A percentile compares a stretch with the other conserved stretches of the same genome.
Evolutionary conservation across 2,888 invertebrate species (phyloP).

Genomic region (Poecilus cupreus): DNA sequence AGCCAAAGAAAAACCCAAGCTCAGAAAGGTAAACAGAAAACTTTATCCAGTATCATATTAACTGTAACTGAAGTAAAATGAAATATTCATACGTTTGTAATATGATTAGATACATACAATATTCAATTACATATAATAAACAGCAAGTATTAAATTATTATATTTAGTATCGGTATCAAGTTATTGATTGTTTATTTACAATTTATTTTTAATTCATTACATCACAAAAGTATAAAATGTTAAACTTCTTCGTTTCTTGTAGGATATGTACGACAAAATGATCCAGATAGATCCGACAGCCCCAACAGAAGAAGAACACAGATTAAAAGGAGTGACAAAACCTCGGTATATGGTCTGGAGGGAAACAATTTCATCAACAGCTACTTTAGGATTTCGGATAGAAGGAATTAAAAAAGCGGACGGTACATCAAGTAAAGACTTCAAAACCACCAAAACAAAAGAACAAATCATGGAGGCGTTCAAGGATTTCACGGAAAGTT

Average conservation of each 20-base stretch:
- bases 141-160: background rate
- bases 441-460: slow-evolving; percentile 92
- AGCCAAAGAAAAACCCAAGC: slow-evolving; percentile 94
- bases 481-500: slow-evolving; percentile 86
- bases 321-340: slow-evolving; percentile 93
- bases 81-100: background rate
- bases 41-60: background rate
- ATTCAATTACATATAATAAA: background rate
- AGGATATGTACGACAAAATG: slow-evolving; percentile 99
- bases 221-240: too few species aligned
- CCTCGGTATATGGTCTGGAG: slow-evolving; percentile 97
- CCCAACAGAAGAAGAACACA: slow-evolving; percentile 92
- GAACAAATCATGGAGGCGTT: slow-evolving; percentile 89
- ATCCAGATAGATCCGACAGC: slow-evolving; percentile 93
- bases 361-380: slow-evolving; percentile 98
- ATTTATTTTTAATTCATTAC: too few species aligned
- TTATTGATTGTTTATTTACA: too few species aligned
- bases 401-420: slow-evolving; percentile 94
- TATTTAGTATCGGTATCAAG: background rate
- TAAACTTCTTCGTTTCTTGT: slow-evolving; percentile 61
- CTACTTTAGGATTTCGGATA: slow-evolving; percentile 95
- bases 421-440: slow-evolving; percentile 94
- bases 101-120: background rate
- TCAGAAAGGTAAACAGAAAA: slow-evolving; percentile 81
- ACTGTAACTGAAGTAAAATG: too few species aligned